Evolutionary conservation across 2,888 invertebrate genomes (phyloP).

Genomic region (Leptogaster cylindrica): DNA sequence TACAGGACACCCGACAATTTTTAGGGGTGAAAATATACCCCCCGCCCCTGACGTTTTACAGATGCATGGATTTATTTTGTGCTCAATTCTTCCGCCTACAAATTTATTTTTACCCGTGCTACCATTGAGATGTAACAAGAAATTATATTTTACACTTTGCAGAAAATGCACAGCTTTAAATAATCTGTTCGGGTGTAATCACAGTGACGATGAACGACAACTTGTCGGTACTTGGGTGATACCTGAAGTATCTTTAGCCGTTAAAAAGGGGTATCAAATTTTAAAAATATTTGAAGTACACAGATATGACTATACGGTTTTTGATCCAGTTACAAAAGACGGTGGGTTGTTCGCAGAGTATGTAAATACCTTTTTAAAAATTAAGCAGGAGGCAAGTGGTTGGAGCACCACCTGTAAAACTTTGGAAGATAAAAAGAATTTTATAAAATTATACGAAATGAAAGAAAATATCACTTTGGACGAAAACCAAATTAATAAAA

Average conservation of each 20-base stretch:
- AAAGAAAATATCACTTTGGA: conserved; percentile 10
- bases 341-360: conserved; percentile 34
- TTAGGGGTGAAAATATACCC: not conserved
- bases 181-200: not conserved
- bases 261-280: conserved; percentile 15
- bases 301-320: conserved; percentile 12
- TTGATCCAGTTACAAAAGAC: conserved; percentile 22
- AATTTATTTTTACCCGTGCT: conserved; percentile 27
- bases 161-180: not conserved
- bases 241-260: not conserved
- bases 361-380: conserved; percentile 34
- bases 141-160: conserved; percentile 18
- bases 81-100: not conserved
- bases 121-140: conserved; percentile 6
- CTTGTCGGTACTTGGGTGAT: not conserved
- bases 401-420: not conserved
- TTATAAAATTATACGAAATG: conserved; percentile 1
- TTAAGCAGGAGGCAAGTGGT: conserved; percentile 30
- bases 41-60: not conserved
- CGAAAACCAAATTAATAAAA: conserved; percentile 8
- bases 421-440: not conserved
- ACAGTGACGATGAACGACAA: not conserved
- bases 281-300: conserved; percentile 16
- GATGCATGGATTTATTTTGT: not conserved
- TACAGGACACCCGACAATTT: not conserved